Base-by-base conservation (phyloP, 2,797 vertebrate genomes). In the Ctenochaetus hawaiiensis region DNA sequence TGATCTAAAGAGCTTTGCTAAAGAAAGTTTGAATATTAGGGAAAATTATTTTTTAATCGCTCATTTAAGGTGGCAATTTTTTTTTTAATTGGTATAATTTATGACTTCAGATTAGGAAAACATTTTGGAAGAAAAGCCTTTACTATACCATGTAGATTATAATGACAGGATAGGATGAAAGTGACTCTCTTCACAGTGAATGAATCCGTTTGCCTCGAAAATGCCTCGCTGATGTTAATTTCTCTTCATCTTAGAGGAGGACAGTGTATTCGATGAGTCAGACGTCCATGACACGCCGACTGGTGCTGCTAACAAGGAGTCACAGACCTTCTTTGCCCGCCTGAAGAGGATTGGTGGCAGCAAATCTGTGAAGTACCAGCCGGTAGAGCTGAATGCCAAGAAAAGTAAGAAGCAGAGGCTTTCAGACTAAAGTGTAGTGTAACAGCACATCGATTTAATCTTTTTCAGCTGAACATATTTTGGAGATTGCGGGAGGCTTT, bases 191-290 rank as follows among this genome's bases (percentile, higher is more conserved):
- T 48, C 8, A 0, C 2, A 16, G 4, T 58, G 10, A 59, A 48
- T 44, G 6, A 13, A 20, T 70, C 37, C 11, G 13, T 59, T 49
- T 58, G 45, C 2, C 43, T 65, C 18, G 23, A 59, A 51, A 60
- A 66, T 48, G 6, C 48, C 51, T 7, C 1, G 8, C 43, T 80
- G 18, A 82, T 84, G 49, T 61, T 56, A 0, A 58, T 48, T 72
- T 59, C 52, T 64, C 56, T 82, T 17, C 26, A 69, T 83, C 62
- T 64, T 93, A 97, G 98, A 99, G 91, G 98, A 99, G 94, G 98
- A 99, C 94, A 99, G 98, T 86, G 98, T 99, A 78, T 99, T 99
- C 85, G 98, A 99, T 93, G 98, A 99, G 94, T 99, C 98, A 79
- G 98, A 99, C 83, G 96, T 99, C 91, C 98, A 99, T 73, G 98